These are phyloP conservation scores for Sinohyriopsis cumingii DNA, from an alignment of 2,888 invertebrate species.

Conservation along the genomic window DNA sequence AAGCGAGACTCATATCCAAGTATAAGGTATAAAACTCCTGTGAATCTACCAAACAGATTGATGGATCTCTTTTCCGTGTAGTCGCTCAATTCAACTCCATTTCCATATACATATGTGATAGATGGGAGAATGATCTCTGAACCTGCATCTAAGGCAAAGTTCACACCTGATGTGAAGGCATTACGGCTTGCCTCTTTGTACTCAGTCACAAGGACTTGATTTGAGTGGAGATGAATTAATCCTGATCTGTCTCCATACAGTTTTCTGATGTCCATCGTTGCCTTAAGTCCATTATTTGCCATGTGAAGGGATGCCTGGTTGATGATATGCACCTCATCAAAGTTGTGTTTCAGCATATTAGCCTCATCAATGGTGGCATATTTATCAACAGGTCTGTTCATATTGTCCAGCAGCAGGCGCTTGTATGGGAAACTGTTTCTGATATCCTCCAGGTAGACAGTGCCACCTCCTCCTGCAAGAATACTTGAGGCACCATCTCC, in stretches of 20 bases:
- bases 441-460: slow-evolving; percentile 53
- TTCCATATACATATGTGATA: slow-evolving; percentile 51
- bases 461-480: slow-evolving; percentile 49
- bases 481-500: slow-evolving; percentile 27
- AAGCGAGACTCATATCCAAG: slow-evolving; percentile 44
- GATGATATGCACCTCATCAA: slow-evolving; percentile 54
- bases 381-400: slow-evolving; percentile 40
- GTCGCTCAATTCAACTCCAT: slow-evolving; percentile 34
- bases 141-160: slow-evolving; percentile 45
- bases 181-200: slow-evolving; percentile 42
- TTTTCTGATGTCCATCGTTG: slow-evolving; percentile 34
- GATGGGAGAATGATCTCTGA: slow-evolving; percentile 48
- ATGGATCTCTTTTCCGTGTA: slow-evolving; percentile 42
- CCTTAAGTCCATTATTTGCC: slow-evolving; percentile 18
- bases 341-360: slow-evolving; percentile 24
- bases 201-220: slow-evolving; percentile 42
- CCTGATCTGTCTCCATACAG: slow-evolving; percentile 51
- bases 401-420: slow-evolving; percentile 48
- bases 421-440: slow-evolving; percentile 35
- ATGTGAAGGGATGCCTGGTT: slow-evolving; percentile 50
- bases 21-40: slow-evolving; percentile 46
- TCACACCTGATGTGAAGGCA: slow-evolving; percentile 50
- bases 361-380: slow-evolving; percentile 50
- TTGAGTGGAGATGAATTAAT: slow-evolving; percentile 43
- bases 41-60: slow-evolving; percentile 43